These are phyloP conservation scores for Mungos mungo DNA, from an alignment of 2,113 vertebrate species.

Conservation along the genomic window DNA sequence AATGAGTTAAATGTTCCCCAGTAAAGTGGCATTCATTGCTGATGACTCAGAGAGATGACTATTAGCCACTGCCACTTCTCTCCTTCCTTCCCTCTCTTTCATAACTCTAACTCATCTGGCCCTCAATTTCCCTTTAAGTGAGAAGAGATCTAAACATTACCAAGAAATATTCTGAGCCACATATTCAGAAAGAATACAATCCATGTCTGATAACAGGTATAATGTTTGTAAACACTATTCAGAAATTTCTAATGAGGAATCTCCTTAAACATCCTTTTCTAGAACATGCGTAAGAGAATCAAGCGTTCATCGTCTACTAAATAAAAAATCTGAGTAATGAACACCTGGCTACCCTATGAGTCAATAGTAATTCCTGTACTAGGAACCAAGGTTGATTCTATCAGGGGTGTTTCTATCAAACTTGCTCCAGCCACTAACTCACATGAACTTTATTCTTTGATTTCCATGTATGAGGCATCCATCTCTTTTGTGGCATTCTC, in stretches of 20 bases:
- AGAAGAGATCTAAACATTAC: constrained; percentile 36
- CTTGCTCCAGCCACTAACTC: background rate
- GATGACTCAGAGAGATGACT: constrained; percentile 61
- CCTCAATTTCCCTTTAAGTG: constrained; percentile 1
- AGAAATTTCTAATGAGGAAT: constrained; percentile 44
- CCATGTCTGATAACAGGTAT: background rate
- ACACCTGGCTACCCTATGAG: constrained; percentile 44
- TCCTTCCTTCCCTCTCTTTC: constrained; percentile 49
- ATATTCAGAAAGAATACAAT: background rate
- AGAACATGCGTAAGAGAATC: background rate
- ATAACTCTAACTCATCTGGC: background rate
- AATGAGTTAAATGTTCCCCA: constrained; percentile 1
- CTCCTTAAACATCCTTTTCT: constrained; percentile 32
- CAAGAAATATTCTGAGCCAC: background rate
- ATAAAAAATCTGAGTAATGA: constrained; percentile 67
- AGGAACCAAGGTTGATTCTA: constrained; percentile 44
- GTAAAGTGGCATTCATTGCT: constrained; percentile 46
- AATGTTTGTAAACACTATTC: constrained; percentile 1
- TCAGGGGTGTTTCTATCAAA: constrained; percentile 36
- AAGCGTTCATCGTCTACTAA: constrained; percentile 20
- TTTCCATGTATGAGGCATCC: background rate
- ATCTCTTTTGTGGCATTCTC: background rate
- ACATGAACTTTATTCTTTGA: background rate
- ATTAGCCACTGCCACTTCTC: background rate
- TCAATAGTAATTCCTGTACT: constrained; percentile 29